Base-by-base conservation (phyloP, 1,140 invertebrate genomes). In the Brachionus angularis region DNA sequence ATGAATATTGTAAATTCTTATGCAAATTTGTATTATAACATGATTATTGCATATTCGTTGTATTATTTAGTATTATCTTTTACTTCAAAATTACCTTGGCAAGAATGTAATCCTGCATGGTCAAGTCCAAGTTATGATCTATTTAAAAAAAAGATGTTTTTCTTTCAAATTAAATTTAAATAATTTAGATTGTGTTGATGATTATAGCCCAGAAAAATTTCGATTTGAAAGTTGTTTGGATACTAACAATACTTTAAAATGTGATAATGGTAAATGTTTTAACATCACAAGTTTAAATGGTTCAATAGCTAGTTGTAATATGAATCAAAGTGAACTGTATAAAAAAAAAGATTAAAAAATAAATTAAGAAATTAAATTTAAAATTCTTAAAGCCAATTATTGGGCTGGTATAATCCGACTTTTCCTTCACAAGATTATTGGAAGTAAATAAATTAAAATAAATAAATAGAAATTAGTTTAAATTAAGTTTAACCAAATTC, bases 41-140 rank as follows among this genome's bases (percentile, higher is more conserved):
- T 89, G n/a, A 89, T 91, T 72, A 89, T 91, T 73, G 89, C 87
- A 42, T 90, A 89, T 89, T 89, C 88, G 42, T 86, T 91, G 39
- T 88, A 88, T 78, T 91, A 91, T 79, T 87, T 91, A 84, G 86
- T 86, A 72, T 87, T 87, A 34, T 89, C 89, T 7, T 86, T 90
- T 74, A 82, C 82, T 33, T 85, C 78, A 64, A 84, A 86, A 74
- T 78, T 91, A 50, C 89, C 89, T 0, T 91, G 89, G 89, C 85
- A 88, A 75, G 85, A 86, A 70, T 91, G 89, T 46, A 67, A 76
- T 42, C 47, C 62, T 31, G 73, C 75, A 16, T 80, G 79, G 79
- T 75, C 74, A 12, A 74, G 75, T 34, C 31, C 73, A 52, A 73
- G 78, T 79, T 76, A 74, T 31, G 2, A 21, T 91, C 89, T 14